A percentile compares a stretch with the other conserved stretches of the same genome.
Evolutionary conservation across 2,888 invertebrate species (phyloP).

Genomic region (Eupithecia subumbrata): DNA sequence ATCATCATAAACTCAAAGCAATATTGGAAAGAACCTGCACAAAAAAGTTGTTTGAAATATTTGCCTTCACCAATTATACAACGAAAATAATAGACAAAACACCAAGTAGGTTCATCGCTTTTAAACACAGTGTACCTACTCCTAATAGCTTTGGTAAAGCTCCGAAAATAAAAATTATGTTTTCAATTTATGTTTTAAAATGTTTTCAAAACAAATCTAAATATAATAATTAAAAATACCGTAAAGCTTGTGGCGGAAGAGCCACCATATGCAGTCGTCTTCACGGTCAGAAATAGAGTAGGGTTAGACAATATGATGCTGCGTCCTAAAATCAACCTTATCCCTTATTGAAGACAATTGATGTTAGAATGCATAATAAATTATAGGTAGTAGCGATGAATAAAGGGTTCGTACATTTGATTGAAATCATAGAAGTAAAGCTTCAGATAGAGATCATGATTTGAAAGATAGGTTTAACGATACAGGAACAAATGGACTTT

Average conservation of each 20-base stretch:
- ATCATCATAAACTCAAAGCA: neutral
- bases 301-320: slow-evolving; percentile 53
- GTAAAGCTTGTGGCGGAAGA: slow-evolving; percentile 59
- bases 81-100: too few species aligned
- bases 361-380: slow-evolving; percentile 6
- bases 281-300: slow-evolving; percentile 69
- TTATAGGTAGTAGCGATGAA: neutral
- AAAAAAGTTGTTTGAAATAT: neutral
- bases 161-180: slow-evolving; percentile 16
- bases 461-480: neutral
- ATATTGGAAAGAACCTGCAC: neutral
- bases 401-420: slow-evolving; percentile 13
- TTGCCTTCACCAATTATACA: neutral
- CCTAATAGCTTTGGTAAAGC: slow-evolving; percentile 11
- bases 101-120: neutral
- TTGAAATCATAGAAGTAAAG: slow-evolving; percentile 9
- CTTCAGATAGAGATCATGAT: slow-evolving; percentile 11
- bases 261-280: slow-evolving; percentile 63
- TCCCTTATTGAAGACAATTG: neutral
- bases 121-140: neutral
- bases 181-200: slow-evolving; percentile 22
- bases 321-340: slow-evolving; percentile 30
- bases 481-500: neutral
- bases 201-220: slow-evolving; percentile 46
- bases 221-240: slow-evolving; percentile 48